These are phyloP conservation scores for Muscicapa adusta DNA, from an alignment of 2,113 vertebrate genomes.

Conservation along the genomic window DNA sequence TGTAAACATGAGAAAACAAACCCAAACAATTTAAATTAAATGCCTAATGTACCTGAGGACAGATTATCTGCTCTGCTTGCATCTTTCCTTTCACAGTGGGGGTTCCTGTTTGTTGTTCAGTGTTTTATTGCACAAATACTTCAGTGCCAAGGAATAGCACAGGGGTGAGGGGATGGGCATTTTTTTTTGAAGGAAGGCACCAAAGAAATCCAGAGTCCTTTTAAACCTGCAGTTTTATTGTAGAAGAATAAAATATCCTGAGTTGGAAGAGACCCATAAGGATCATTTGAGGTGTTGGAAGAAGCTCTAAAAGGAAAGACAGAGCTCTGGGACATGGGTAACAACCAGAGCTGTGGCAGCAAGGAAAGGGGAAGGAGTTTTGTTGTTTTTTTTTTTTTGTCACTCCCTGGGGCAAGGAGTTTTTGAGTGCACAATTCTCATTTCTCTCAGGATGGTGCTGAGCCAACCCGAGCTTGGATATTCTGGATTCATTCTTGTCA, in stretches of 20 bases:
- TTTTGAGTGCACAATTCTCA: not conserved
- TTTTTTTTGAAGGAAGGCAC: not conserved
- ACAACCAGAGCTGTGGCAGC: not conserved
- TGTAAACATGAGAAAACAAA: slow-evolving; percentile 21
- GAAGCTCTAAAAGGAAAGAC: not conserved
- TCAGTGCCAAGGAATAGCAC: not conserved
- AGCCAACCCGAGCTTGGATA: not conserved
- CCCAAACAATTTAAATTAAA: not conserved
- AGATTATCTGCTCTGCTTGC: slow-evolving; percentile 5
- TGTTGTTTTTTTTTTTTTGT: too few relatives aligned
- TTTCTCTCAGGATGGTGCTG: not conserved
- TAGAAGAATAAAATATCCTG: not conserved
- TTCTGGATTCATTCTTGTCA: not conserved
- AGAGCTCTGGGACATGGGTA: not conserved
- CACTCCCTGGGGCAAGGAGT: not conserved
- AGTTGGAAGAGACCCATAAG: too few relatives aligned
- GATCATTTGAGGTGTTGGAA: not conserved
- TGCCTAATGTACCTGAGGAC: slow-evolving; percentile 32
- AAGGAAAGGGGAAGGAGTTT: too few relatives aligned
- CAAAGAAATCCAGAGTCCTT: not conserved
- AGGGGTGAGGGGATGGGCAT: not conserved
- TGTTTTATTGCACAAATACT: slow-evolving; percentile 17
- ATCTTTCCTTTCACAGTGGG: slow-evolving; percentile 6
- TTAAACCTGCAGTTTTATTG: not conserved
- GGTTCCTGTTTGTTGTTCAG: not conserved